A percentile compares a stretch with the other conserved stretches of the same genome.
Evolutionary conservation across 2,113 vertebrate species (phyloP).

Genomic region (Morone saxatilis): DNA sequence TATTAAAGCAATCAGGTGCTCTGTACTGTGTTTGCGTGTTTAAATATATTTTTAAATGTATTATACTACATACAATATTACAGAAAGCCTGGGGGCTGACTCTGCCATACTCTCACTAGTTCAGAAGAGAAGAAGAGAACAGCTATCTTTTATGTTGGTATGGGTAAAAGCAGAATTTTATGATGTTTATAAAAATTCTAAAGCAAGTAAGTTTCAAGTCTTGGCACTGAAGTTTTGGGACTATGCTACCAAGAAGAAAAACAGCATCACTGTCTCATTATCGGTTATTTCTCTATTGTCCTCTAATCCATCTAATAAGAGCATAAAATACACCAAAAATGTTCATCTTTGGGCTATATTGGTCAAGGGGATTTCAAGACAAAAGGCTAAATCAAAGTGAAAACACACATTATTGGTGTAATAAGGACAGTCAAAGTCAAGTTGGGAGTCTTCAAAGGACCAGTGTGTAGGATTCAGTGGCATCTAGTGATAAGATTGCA

Average conservation of each 20-base stretch:
- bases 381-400: neutral
- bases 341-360: neutral
- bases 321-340: neutral
- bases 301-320: neutral
- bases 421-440: neutral
- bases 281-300: neutral
- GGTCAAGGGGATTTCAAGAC: neutral
- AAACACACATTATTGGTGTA: neutral
- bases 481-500: too few species aligned
- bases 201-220: neutral
- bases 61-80: too few species aligned
- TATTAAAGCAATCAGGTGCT: neutral
- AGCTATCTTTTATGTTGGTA: neutral
- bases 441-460: neutral
- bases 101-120: neutral
- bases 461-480: too few species aligned
- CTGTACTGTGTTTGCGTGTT: neutral
- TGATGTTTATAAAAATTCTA: too few species aligned
- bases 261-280: neutral
- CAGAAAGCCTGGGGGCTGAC: neutral
- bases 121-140: constrained; percentile 1
- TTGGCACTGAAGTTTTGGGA: neutral
- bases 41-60: neutral
- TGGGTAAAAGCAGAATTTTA: neutral
- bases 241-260: neutral